These are phyloP conservation scores for Escarpia spicata DNA, from an alignment of 2,888 invertebrate species.

Conservation along the genomic window DNA sequence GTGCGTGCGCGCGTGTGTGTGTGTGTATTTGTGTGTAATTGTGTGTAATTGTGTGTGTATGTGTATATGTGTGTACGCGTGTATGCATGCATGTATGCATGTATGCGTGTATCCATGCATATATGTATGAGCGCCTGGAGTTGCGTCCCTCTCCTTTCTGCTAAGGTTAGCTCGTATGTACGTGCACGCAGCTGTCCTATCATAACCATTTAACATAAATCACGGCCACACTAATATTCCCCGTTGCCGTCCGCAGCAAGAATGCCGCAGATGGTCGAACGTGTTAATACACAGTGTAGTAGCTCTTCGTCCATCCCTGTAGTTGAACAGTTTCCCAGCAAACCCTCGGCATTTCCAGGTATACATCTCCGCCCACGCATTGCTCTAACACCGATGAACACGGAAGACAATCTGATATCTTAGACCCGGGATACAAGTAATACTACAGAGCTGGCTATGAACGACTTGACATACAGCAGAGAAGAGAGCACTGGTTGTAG, in stretches of 20 bases:
- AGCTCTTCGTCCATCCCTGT: neutral
- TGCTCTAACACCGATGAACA: neutral
- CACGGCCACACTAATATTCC: neutral
- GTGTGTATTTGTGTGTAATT: too few relatives aligned
- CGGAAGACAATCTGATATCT: too few relatives aligned
- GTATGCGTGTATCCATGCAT: neutral
- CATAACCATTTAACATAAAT: neutral
- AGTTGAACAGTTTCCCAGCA: neutral
- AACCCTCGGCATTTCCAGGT: neutral
- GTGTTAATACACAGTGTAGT: neutral
- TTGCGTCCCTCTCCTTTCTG: neutral
- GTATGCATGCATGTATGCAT: too few relatives aligned
- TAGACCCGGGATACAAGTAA: too few relatives aligned
- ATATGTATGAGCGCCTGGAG: neutral
- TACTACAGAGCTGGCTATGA: too few relatives aligned
- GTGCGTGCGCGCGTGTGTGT: too few relatives aligned
- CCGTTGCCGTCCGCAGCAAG: neutral
- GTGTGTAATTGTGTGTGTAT: too few relatives aligned
- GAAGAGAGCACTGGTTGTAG: too few relatives aligned
- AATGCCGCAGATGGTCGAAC: conserved; percentile 2
- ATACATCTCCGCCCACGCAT: neutral
- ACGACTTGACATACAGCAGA: too few relatives aligned
- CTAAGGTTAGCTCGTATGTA: neutral
- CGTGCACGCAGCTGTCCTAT: neutral
- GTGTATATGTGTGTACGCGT: too few relatives aligned